These are phyloP conservation scores for Aradophagus sp. DNA, from an alignment of 1,140 invertebrate genomes.

Conservation along the genomic window DNA sequence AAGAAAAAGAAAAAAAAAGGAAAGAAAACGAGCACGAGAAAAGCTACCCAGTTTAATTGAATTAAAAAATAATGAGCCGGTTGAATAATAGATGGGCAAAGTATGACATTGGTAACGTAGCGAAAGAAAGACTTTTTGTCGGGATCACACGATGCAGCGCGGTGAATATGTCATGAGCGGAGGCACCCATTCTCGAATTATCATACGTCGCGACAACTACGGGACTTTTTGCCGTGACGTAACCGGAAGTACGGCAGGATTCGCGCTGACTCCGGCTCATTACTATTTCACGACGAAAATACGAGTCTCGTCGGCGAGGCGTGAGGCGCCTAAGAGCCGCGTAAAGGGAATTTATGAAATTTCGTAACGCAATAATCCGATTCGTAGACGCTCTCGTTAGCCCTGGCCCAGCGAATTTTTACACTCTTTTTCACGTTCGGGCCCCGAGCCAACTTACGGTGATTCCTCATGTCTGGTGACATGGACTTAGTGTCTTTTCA, in stretches of 20 bases:
- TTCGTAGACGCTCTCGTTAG: conserved; percentile 65
- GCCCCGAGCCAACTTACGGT: too few species aligned
- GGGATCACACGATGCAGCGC: conserved; percentile 30
- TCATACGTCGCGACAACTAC: conserved; percentile 52
- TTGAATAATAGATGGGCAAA: conserved; percentile 1
- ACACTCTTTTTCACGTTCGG: too few species aligned
- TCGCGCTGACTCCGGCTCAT: conserved; percentile 66
- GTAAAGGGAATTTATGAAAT: conserved; percentile 76
- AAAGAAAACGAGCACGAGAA: too few species aligned
- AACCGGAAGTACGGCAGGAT: conserved; percentile 57
- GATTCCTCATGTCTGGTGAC: too few species aligned
- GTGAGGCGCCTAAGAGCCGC: conserved; percentile 67
- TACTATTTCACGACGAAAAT: conserved; percentile 73
- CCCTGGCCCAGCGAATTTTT: conserved; percentile 63
- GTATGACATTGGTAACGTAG: conserved; percentile 4
- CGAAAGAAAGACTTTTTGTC: conserved; percentile 49
- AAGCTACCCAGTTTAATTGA: too few species aligned
- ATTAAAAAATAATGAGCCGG: not conserved
- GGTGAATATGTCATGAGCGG: conserved; percentile 48
- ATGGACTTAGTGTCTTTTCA: too few species aligned
- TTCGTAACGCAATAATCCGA: conserved; percentile 73
- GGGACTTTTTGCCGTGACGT: conserved; percentile 45
- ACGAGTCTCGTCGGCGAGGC: conserved; percentile 64
- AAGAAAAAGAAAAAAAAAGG: too few species aligned
- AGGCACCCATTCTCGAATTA: conserved; percentile 50